Conservation (phyloP, 2,888 invertebrate genomes). For the Auanema freiburgensis region DNA sequence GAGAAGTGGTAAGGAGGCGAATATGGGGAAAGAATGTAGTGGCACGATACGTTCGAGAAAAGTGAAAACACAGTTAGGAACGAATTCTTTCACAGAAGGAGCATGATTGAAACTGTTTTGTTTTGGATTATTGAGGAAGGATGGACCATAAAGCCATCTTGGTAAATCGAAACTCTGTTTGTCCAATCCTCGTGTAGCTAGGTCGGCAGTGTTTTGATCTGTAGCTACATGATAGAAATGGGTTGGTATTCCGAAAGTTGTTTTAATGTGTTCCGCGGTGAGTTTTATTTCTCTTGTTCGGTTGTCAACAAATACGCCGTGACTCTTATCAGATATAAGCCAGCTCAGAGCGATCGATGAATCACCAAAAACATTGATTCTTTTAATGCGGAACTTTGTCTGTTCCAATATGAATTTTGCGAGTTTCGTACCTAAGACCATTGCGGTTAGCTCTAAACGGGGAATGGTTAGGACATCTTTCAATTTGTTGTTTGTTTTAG, state of each 20-base stretch:
- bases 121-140: neutral
- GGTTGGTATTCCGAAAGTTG: neutral
- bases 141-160: conserved; percentile 4
- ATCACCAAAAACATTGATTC: conserved; percentile 1
- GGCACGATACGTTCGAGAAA: too few species aligned
- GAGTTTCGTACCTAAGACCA: neutral
- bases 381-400: neutral
- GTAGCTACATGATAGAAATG: conserved; percentile 5
- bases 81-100: too few species aligned
- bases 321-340: neutral
- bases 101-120: too few species aligned
- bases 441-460: conserved; percentile 4
- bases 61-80: too few species aligned
- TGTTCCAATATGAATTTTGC: neutral
- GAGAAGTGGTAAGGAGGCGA: too few species aligned
- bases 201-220: conserved; percentile 8
- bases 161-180: neutral
- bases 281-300: neutral
- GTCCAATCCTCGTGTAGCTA: conserved; percentile 3
- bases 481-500: neutral
- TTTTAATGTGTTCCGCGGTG: neutral
- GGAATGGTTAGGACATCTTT: neutral
- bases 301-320: conserved; percentile 3
- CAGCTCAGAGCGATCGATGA: neutral
- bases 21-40: too few species aligned